Evolutionary conservation across 2,888 invertebrate genomes (phyloP).

Genomic region (Pyrocoelia pectoralis): DNA sequence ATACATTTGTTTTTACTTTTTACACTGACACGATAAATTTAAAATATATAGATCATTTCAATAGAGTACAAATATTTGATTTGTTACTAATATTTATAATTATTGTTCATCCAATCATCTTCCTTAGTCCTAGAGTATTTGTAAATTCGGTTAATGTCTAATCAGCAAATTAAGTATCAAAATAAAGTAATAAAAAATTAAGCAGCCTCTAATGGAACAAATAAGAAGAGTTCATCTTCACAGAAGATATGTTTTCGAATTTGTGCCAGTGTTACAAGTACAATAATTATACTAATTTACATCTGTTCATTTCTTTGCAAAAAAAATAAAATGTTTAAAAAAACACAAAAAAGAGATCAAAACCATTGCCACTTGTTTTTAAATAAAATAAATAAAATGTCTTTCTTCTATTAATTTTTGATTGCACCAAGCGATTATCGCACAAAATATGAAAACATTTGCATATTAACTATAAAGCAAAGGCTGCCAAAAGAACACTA

Average conservation of each 20-base stretch:
- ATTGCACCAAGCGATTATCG: constrained; percentile 35
- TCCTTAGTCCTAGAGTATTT: constrained; percentile 38
- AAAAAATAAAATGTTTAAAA: constrained; percentile 33
- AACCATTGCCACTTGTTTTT: constrained; percentile 58
- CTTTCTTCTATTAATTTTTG: constrained; percentile 25
- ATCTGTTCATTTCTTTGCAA: constrained; percentile 28
- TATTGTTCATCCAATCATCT: constrained; percentile 41
- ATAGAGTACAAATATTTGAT: constrained; percentile 36
- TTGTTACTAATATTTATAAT: constrained; percentile 34
- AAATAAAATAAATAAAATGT: constrained; percentile 33
- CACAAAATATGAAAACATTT: constrained; percentile 36
- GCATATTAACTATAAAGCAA: constrained; percentile 35
- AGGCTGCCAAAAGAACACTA: constrained; percentile 52
- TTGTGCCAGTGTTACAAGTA: constrained; percentile 48
- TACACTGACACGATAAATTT: constrained; percentile 54
- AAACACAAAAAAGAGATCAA: constrained; percentile 56
- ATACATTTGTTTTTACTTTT: constrained; percentile 50
- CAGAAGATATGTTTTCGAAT: constrained; percentile 50
- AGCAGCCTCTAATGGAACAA: constrained; percentile 33
- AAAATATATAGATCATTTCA: constrained; percentile 51
- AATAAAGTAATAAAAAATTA: constrained; percentile 22
- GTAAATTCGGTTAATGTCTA: constrained; percentile 35
- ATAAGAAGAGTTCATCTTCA: constrained; percentile 47
- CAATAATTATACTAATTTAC: constrained; percentile 36
- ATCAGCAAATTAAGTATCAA: constrained; percentile 27